Conservation (phyloP, 2,888 invertebrate genomes). For the Dicyrtomina minuta region DNA sequence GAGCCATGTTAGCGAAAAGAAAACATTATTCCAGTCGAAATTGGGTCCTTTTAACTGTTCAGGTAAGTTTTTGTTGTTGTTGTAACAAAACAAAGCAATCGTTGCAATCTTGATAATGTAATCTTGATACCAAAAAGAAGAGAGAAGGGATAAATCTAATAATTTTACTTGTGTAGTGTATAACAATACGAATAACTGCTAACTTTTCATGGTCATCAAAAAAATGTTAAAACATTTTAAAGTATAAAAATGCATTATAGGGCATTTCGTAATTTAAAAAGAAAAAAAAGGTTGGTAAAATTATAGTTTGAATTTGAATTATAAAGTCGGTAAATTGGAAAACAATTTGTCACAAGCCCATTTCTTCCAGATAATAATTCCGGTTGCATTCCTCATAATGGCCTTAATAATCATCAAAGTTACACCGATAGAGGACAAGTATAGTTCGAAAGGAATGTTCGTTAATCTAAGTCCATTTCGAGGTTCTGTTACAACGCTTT, state of each 20-base stretch:
- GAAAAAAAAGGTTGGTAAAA: too few relatives aligned
- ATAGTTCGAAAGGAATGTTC: background rate
- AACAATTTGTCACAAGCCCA: too few relatives aligned
- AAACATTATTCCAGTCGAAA: slow-evolving; percentile 57
- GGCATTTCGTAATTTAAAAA: too few relatives aligned
- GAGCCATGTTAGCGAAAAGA: slow-evolving; percentile 58
- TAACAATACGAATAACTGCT: too few relatives aligned
- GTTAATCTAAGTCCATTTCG: background rate
- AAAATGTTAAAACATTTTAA: too few relatives aligned
- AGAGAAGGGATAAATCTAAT: too few relatives aligned
- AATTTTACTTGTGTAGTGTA: too few relatives aligned
- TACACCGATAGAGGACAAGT: slow-evolving; percentile 52
- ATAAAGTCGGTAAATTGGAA: too few relatives aligned
- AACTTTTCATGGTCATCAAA: too few relatives aligned
- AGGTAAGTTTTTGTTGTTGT: slow-evolving; percentile 23
- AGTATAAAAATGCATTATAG: too few relatives aligned
- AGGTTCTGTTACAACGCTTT: background rate
- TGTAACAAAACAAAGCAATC: background rate
- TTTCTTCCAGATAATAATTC: slow-evolving; percentile 72
- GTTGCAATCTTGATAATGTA: background rate
- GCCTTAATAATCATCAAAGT: slow-evolving; percentile 65
- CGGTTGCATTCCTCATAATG: slow-evolving; percentile 66
- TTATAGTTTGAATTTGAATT: slow-evolving; percentile 6
- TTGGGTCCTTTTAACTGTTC: slow-evolving; percentile 54
- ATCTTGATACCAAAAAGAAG: too few relatives aligned